These are phyloP conservation scores for Aythya fuligula DNA, from an alignment of 2,797 vertebrate species.

Conservation along the genomic window DNA sequence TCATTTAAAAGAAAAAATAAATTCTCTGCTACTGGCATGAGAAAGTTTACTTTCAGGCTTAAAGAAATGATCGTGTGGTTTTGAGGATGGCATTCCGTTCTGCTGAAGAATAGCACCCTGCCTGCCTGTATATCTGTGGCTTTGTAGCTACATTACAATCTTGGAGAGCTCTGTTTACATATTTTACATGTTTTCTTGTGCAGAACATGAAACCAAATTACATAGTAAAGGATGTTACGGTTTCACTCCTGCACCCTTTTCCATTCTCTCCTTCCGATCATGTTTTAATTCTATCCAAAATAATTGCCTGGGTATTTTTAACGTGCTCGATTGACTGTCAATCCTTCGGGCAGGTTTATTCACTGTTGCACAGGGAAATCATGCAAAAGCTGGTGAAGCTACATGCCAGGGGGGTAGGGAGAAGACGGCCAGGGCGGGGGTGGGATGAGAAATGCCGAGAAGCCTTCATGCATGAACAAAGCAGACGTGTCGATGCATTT, in stretches of 20 bases:
- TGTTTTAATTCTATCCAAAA: conserved; percentile 11
- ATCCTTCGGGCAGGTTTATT: background rate
- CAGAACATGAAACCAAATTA: conserved; percentile 82
- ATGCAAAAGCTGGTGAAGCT: conserved; percentile 13
- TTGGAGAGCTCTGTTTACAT: conserved; percentile 80
- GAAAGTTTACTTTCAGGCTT: conserved; percentile 80
- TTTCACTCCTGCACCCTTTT: conserved; percentile 48
- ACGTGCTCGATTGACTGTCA: background rate
- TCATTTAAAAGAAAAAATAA: conserved; percentile 44
- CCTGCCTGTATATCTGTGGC: conserved; percentile 65
- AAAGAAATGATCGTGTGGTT: conserved; percentile 78
- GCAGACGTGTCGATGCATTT: conserved; percentile 23
- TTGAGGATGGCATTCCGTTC: conserved; percentile 74
- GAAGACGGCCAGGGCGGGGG: background rate
- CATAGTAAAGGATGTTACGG: conserved; percentile 66
- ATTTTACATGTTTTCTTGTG: conserved; percentile 81
- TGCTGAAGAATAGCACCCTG: conserved; percentile 67
- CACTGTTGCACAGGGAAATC: background rate
- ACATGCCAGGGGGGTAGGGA: background rate
- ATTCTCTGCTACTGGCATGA: conserved; percentile 68
- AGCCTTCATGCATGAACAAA: conserved; percentile 45
- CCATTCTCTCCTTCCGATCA: conserved; percentile 22
- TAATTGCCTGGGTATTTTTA: background rate
- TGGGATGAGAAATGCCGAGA: conserved; percentile 11
- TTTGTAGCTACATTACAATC: conserved; percentile 70